Base-by-base conservation (phyloP, 1,140 invertebrate genomes). In the Heliconius melpomene region DNA sequence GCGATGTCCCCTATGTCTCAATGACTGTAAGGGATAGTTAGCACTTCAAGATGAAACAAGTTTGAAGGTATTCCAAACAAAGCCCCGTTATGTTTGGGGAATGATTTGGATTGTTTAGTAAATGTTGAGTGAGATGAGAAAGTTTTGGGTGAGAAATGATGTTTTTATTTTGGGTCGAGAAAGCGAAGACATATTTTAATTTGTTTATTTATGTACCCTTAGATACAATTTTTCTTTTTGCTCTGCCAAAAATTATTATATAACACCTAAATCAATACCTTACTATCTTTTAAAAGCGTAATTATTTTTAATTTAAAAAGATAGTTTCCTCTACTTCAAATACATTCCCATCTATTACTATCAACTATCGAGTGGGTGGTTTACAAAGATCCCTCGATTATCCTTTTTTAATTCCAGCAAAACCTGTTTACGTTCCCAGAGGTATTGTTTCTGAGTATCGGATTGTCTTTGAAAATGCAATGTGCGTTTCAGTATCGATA, bases 1-100 rank as follows among this genome's bases (percentile, higher is more conserved):
- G 91, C 79, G 79, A 76, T 84, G 87, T 87, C 87, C 85, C 89
- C 86, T 85, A 83, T 80, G 78, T 82, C 83, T 32, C 77, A 82
- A 78, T 85, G 83, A 82, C 80, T 83, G 73, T 70, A 85, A 72
- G 57, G 78, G 26, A 66, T 72, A 72, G 84, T 88, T 89, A 88
- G 80, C 87, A 87, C 86, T 86, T 82, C 76, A 60, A 79, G 78
- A 84, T 78, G 82, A 79, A 84, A 83, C 84, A 73, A 76, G 83
- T 84, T 84, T 79, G 66, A 74, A 83, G 74, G 82, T 50, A 79
- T 71, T 78, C 74, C 71, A 79, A 77, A 79, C 80, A 75, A 26
- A 40, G 20, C 72, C 70, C 78, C 74, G 78, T 82, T 79, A 74
- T 52, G 52, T 82, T 82, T 75, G 72, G 72, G 13, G 32, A 36